Percentiles rank a stretch among this genome's conserved stretches.
phyloP scores from a whole-genome alignment of 1,140 invertebrate species.

The Drosophila grimshawi region DNA sequence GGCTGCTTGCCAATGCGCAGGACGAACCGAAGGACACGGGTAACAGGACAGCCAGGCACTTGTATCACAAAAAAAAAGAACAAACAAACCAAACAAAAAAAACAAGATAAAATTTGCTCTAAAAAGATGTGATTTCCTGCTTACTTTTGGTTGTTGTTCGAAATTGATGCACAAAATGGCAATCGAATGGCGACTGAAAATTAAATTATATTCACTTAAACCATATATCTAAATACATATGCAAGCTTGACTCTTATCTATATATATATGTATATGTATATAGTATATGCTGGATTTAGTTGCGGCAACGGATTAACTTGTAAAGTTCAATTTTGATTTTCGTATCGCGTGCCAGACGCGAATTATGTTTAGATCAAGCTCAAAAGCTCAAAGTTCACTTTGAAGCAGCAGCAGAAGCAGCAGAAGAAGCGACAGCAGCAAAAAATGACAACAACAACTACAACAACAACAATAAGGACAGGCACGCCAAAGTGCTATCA shows the following conservation, averaged over 20 bases:
- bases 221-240: background rate
- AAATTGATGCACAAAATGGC: conserved; percentile 51
- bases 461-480: conserved; percentile 3
- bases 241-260: background rate
- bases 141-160: conserved; percentile 21
- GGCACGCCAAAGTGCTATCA: conserved; percentile 48
- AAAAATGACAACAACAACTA: conserved; percentile 11
- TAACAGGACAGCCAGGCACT: conserved; percentile 10
- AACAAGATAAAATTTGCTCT: background rate
- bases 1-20: conserved; percentile 67
- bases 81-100: conserved; percentile 1
- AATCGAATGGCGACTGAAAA: conserved; percentile 24
- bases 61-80: conserved; percentile 34
- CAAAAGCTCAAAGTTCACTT: conserved; percentile 42
- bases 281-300: conserved; percentile 24
- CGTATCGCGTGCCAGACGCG: conserved; percentile 65
- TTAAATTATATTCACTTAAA: too few species aligned
- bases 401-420: conserved; percentile 19
- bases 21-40: conserved; percentile 69
- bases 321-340: conserved; percentile 83
- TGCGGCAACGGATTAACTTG: conserved; percentile 76
- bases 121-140: conserved; percentile 7
- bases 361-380: conserved; percentile 64
- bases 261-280: background rate
- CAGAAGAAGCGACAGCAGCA: conserved; percentile 7